Base-by-base conservation (phyloP, 1,140 invertebrate species). In the Drosophila parvula region DNA sequence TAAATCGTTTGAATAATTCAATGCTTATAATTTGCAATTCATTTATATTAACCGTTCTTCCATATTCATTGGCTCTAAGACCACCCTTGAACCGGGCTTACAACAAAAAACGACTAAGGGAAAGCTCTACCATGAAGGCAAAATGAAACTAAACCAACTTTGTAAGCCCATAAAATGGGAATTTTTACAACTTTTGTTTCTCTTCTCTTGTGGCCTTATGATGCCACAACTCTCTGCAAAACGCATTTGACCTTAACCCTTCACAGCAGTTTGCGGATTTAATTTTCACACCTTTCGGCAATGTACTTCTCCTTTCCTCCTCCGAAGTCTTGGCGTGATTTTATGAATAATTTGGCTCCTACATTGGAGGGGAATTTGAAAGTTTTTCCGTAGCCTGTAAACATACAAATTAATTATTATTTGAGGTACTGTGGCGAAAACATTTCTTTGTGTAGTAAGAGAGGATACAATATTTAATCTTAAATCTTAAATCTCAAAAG, bases 201-300 rank as follows among this genome's bases (percentile, higher is more conserved):
- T 16, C 14, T 43, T 22, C 40, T 16, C 14, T 7, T 27, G 30
- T 36, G 41, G 32, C 30, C 28, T 22, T 5, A 44, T 27, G 16
- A 28, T 38, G 30, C 47, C 59, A 28, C 38, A 58, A 38, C 44
- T 65, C 18, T 38, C 8, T 9, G 10, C 28, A 27, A 64, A 51
- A 27, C 18, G 9, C 32, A 10, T 16, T 44, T 69, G 30, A 53
- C 65, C 65, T 63, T 64, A 51, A 51, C 59, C 62, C 56, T 45
- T 65, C 22, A 40, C 22, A 59, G 56, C 30, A 18, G 44, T 11
- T 32, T 28, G 0, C 22, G 32, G 27, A 45, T 45, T 34, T 36
- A 18, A 45, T 44, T 65, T 64, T 43, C 55, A 61, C 55, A 65
- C 62, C 62, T 65, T n/a, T 28, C 2, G 9, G 4, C 34, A 4